A percentile compares a stretch with the other conserved stretches of the same genome.
phyloP scores from a whole-genome alignment of 2,797 vertebrate genomes.

The Arrhamphus sclerolepis region DNA sequence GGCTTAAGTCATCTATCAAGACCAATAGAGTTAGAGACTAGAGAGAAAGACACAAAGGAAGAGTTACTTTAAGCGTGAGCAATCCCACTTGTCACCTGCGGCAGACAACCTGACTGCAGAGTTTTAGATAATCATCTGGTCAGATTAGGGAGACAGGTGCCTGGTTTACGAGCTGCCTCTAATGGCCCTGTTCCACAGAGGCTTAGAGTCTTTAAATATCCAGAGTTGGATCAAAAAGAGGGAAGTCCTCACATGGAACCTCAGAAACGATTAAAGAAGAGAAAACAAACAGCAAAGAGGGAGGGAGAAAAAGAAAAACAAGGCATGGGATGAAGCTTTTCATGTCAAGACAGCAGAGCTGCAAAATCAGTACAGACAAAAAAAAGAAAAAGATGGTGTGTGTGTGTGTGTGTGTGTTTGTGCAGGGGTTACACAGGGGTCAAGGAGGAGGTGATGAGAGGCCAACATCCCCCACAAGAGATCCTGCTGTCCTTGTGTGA shows the following conservation, averaged over 20 bases:
- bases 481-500: conserved; percentile 37
- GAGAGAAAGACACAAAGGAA: conserved; percentile 5
- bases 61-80: conserved; percentile 25
- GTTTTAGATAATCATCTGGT: conserved; percentile 51
- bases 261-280: conserved; percentile 34
- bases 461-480: conserved; percentile 34
- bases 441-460: conserved; percentile 31
- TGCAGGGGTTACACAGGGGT: conserved; percentile 25
- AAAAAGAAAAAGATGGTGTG: not conserved
- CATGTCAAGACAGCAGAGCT: not conserved
- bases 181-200: conserved; percentile 27
- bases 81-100: conserved; percentile 30
- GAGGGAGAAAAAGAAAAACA: conserved; percentile 2
- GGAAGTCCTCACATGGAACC: conserved; percentile 45
- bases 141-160: conserved; percentile 56
- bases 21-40: not conserved
- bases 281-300: conserved; percentile 12
- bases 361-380: conserved; percentile 7
- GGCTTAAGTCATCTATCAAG: not conserved
- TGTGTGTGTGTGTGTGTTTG: conserved; percentile 2
- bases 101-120: conserved; percentile 23
- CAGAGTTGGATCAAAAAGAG: conserved; percentile 43
- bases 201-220: conserved; percentile 65
- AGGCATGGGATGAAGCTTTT: not conserved
- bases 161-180: conserved; percentile 42